Evolutionary conservation across 2,888 invertebrate species (phyloP), one percentile per base, ranked within the genome.

Genomic region (Lasioglossum lativentre): DNA sequence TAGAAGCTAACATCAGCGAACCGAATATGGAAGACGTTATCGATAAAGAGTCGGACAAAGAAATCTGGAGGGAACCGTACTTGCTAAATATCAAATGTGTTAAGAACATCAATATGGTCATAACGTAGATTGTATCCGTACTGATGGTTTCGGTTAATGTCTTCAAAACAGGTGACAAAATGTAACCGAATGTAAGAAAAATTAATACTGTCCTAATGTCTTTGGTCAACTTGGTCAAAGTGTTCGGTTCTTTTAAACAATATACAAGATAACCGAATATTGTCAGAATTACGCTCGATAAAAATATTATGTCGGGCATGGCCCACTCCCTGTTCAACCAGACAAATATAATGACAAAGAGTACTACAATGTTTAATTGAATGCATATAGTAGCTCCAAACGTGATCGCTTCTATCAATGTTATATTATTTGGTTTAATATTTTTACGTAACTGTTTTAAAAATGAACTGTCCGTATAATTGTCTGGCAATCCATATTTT

Each of bases 101-200:
- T 0, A 98, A 93, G 96, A 99, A 97, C 97, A 99, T 98, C 23
- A 98, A 96, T 34, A 98, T 97, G 0, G 99, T 97, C 96, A 98
- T 98, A 1, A 99, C 98, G 93, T 99, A 99, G 93, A 99, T 99
- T 0, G 99, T 99, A 94, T 99, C 99, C 0, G 99, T 99, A 93
- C 99, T 99, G 3, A 99, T 98, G 0, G 99, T 99, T 94, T 99
- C 98, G 0, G 99, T 99, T 75, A 99, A 96, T 0, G 99, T 99
- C 94, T 99, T 98, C 52, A 99, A 95, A 30, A 99, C 96, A 0
- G 99, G 99, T 0, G 99, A 98, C 83, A 99, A 96, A 78, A 98
- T 96, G 93, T 98, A 98, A 1, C 99, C 98, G 93, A 99, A 97
- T 0, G 97, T 96, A 2, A 98, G 94, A 92, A 99, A 99, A 14